These are phyloP conservation scores for Cephalopachus bancanus DNA, from an alignment of 2,797 vertebrate species.

Conservation along the genomic window DNA sequence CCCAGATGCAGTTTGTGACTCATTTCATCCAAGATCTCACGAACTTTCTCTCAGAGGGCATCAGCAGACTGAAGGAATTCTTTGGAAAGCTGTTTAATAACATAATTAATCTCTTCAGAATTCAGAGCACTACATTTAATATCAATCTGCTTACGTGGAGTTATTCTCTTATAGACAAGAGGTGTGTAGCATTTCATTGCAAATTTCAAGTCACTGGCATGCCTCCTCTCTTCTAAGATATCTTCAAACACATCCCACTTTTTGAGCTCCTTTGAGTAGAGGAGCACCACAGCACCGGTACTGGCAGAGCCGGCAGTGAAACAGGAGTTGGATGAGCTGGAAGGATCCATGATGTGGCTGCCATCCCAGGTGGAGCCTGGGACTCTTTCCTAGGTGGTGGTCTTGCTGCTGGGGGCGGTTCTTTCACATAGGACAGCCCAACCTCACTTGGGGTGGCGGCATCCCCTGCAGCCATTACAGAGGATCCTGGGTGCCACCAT, in stretches of 20 bases:
- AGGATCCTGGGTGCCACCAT: too few species aligned
- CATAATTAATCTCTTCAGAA: slow-evolving; percentile 93
- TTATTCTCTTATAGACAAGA: slow-evolving; percentile 93
- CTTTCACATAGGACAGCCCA: too few species aligned
- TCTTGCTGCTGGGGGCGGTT: too few species aligned
- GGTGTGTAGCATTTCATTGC: slow-evolving; percentile 96
- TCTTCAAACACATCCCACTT: slow-evolving; percentile 99
- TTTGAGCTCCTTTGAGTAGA: slow-evolving; percentile 91
- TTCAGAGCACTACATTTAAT: slow-evolving; percentile 94
- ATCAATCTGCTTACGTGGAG: slow-evolving; percentile 90
- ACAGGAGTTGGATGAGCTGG: too few species aligned
- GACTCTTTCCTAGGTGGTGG: too few species aligned
- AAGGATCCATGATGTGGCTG: too few species aligned
- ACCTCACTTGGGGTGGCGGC: too few species aligned
- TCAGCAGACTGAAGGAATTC: slow-evolving; percentile 91
- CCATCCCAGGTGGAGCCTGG: too few species aligned
- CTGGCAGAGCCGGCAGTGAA: too few species aligned
- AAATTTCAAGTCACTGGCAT: slow-evolving; percentile 95
- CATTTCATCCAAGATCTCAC: slow-evolving; percentile 97
- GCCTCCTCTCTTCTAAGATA: slow-evolving; percentile 95
- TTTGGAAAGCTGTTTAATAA: slow-evolving; percentile 94
- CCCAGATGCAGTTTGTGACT: slow-evolving; percentile 94
- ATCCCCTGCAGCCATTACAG: too few species aligned
- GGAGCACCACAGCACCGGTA: too few species aligned
- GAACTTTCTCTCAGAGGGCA: slow-evolving; percentile 92